Evolutionary conservation across 1,140 invertebrate genomes (phyloP), one percentile per base, ranked within the genome.

Genomic region (Heliconius congener): DNA sequence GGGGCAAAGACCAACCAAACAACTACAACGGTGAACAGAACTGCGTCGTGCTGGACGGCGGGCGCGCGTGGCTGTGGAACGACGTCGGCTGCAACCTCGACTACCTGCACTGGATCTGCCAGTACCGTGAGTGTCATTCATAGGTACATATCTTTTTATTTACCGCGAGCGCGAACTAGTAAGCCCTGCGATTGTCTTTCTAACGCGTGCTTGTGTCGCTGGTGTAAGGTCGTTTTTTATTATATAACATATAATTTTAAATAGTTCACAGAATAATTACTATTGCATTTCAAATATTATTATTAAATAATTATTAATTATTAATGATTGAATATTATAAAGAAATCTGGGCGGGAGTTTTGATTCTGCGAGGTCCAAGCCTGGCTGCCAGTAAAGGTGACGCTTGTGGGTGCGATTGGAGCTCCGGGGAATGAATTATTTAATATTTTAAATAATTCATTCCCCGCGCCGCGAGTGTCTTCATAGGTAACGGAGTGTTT

Each of bases 1-100:
- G 98, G 98, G 98, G 98, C 52, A 97, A 98, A 88, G 98, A 98
- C 86, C 98, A 99, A 87, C 98, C 98, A 0, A 99, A 99, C 88
- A 99, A 99, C 87, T 99, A 99, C 93, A 99, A 99, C 86, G 98
- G 98, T 0, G 98, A 99, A 87, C 98, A 99, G 91, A 99, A 99
- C 91, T 99, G 98, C 91, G 98, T 97, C 5, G 98, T 99, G 9
- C 94, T 99, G 76, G 98, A 99, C 87, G 98, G 98, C 4, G 98
- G 97, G 0, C 95, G 97, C 75, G 96, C 96, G 66, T 99, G 98
- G 98, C 94, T 97, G 0, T 99, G 98, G 98, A 99, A 99, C 91
- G 98, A 99, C 94, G 98, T 99, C 37, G 98, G 98, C 30, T 99
- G 98, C 90, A 98, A 98, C 91, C 95, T 99, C 66, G 97, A 98